Conservation (phyloP, 2,888 invertebrate species). For the Scotopteryx bipunctaria region DNA sequence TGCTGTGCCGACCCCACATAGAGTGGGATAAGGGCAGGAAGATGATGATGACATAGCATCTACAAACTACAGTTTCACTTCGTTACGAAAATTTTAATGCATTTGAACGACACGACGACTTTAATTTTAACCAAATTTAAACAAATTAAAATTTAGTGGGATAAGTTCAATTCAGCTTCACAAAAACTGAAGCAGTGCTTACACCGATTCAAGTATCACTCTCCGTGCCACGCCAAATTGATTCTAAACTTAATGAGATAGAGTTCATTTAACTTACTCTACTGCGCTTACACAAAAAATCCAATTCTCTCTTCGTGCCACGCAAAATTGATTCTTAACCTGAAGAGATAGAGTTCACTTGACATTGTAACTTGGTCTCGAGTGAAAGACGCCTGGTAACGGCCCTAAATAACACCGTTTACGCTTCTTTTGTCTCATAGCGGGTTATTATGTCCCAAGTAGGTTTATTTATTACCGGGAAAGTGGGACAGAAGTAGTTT, state of each 20-base stretch:
- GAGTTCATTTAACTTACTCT: conserved; percentile 2
- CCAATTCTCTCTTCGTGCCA: neutral
- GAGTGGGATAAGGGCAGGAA: too few relatives aligned
- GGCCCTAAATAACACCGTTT: conserved; percentile 37
- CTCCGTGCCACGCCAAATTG: neutral
- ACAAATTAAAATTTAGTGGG: too few relatives aligned
- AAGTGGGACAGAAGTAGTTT: conserved; percentile 17
- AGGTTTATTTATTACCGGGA: conserved; percentile 24
- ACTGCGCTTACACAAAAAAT: too few relatives aligned
- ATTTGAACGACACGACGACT: too few relatives aligned
- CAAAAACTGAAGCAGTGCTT: too few relatives aligned
- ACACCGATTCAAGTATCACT: too few relatives aligned
- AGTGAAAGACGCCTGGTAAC: conserved; percentile 19
- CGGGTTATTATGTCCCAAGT: conserved; percentile 25
- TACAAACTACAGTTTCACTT: too few relatives aligned
- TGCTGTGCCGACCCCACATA: too few relatives aligned
- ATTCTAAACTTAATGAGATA: neutral
- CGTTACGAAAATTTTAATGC: too few relatives aligned
- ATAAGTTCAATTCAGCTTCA: too few relatives aligned
- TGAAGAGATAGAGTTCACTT: neutral
- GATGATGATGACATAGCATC: too few relatives aligned
- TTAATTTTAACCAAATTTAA: too few relatives aligned
- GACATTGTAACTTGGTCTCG: neutral
- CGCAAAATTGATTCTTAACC: neutral
- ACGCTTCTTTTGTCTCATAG: conserved; percentile 34